These are phyloP conservation scores for Enteromius viviparus DNA, from an alignment of 2,797 vertebrate genomes.

Conservation along the genomic window DNA sequence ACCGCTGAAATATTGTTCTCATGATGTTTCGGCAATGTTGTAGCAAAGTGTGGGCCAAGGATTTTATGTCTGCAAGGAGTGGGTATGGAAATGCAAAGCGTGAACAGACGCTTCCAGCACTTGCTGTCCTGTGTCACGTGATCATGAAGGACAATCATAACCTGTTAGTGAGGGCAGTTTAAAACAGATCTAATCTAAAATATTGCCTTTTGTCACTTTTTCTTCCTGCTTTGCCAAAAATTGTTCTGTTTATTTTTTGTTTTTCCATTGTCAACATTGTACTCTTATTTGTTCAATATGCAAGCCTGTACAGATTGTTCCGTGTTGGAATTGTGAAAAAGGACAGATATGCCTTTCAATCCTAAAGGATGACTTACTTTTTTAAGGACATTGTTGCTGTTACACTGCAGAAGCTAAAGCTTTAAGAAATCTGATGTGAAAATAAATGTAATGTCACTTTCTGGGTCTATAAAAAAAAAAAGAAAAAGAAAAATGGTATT, in stretches of 20 bases:
- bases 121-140: slow-evolving; percentile 76
- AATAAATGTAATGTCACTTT: slow-evolving; percentile 76
- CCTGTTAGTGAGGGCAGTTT: slow-evolving; percentile 76
- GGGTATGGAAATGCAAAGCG: slow-evolving; percentile 68
- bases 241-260: slow-evolving; percentile 62
- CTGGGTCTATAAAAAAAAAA: slow-evolving; percentile 78
- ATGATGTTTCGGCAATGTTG: slow-evolving; percentile 64
- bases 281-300: slow-evolving; percentile 73
- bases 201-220: slow-evolving; percentile 81
- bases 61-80: slow-evolving; percentile 57
- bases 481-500: slow-evolving; percentile 70
- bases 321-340: slow-evolving; percentile 73
- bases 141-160: slow-evolving; percentile 87
- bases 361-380: slow-evolving; percentile 72
- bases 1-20: slow-evolving; percentile 52
- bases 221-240: slow-evolving; percentile 83
- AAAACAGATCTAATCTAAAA: slow-evolving; percentile 78
- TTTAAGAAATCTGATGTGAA: slow-evolving; percentile 84
- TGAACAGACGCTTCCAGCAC: slow-evolving; percentile 68
- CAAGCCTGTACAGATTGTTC: slow-evolving; percentile 79
- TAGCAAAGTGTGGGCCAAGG: slow-evolving; percentile 59
- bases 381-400: slow-evolving; percentile 79
- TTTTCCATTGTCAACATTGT: slow-evolving; percentile 66
- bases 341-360: slow-evolving; percentile 74
- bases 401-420: slow-evolving; percentile 84